Evolutionary conservation across 2,797 vertebrate species (phyloP), one percentile per base, ranked within the genome.

Genomic region (Spea hammondii): DNA sequence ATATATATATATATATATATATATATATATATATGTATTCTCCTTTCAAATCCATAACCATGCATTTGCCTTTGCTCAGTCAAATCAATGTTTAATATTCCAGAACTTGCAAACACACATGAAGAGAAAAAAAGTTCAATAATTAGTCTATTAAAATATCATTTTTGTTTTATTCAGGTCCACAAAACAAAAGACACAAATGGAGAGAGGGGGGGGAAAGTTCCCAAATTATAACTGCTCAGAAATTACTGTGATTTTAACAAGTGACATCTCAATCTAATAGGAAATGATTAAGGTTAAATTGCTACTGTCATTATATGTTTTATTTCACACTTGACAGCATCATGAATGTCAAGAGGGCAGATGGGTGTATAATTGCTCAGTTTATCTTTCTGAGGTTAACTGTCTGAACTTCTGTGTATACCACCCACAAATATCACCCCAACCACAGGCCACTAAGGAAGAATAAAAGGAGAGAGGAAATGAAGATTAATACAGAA

Each of bases 351-450:
- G 74, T 72, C 70, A 77, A 62, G 14, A 65, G 72, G n/a, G 64
- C 47, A 72, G 64, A 67, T 72, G 59, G 48, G 54, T 60, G 32
- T 59, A 60, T 76, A 81, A 76, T 72, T 72, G 69, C 55, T 76
- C 13, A 76, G 79, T 80, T 76, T 76, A 80, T 76, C 79, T 80
- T 76, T 72, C 47, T 76, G 74, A 72, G 79, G 79, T 65, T 71
- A 48, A 53, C 54, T 77, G 73, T 80, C 79, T 80, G 70, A 68
- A 64, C 64, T 72, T 47, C 74, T 77, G 70, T 12, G 7, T 73
- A 73, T 81, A 77, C 79, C 79, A 81, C 79, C 79, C 79, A 81
- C 79, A 62, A 77, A 53, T 77, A 77, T 69, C 73, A 77, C 54
- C 74, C 53, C 62, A 65, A 51, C 45, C 53, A 71, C 79, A 81